Evolutionary conservation across 2,113 vertebrate species (phyloP).

Genomic region (Microtus richardsoni): DNA sequence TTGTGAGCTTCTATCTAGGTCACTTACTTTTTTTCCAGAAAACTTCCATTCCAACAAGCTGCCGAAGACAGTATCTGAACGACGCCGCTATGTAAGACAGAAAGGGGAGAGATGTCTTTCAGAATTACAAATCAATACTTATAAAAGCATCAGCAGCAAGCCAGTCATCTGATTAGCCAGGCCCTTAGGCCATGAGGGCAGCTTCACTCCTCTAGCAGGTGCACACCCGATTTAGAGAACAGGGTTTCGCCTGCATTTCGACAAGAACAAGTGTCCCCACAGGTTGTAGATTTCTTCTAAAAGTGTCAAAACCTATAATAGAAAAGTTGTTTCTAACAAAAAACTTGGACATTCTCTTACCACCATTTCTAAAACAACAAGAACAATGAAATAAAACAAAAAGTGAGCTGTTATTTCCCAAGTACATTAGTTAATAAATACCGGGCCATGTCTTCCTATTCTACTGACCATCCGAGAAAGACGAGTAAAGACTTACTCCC

Average conservation of each 20-base stretch:
- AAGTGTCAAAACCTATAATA: conserved; percentile 21
- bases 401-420: neutral
- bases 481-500: conserved; percentile 16
- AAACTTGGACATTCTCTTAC: neutral
- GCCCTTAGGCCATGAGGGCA: neutral
- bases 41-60: conserved; percentile 98
- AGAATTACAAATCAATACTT: conserved; percentile 45
- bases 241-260: neutral
- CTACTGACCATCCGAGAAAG: neutral
- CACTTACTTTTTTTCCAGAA: conserved; percentile 97
- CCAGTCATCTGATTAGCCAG: neutral
- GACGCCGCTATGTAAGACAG: conserved; percentile 89
- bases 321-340: neutral
- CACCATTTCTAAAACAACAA: neutral
- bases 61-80: conserved; percentile 95
- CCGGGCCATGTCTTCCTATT: neutral
- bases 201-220: conserved; percentile 4
- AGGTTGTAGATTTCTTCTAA: neutral
- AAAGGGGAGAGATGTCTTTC: neutral
- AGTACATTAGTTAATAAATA: conserved; percentile 27
- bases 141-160: conserved; percentile 1
- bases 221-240: neutral
- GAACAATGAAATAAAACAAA: neutral
- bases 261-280: neutral
- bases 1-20: conserved; percentile 37